Evolutionary conservation across 2,888 invertebrate genomes (phyloP), one percentile per base, ranked within the genome.

Genomic region (Drosophila birchii): DNA sequence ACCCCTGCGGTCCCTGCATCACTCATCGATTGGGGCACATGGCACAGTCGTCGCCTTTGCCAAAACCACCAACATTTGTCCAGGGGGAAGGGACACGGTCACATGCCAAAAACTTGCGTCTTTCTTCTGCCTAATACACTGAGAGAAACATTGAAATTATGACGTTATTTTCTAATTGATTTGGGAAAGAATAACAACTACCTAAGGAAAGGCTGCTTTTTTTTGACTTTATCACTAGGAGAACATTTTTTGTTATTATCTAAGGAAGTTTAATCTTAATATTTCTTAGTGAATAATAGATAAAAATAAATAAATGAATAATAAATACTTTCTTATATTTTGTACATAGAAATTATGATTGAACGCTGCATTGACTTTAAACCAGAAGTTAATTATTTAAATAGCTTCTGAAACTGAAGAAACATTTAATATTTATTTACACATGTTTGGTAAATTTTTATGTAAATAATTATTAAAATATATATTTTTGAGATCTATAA

Each of bases 91-190:
- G 67, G 20, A 23, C 14, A 32, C 39, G 60, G 72, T 64, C 69
- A 68, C 64, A 64, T 64, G 64, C 51, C 68, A 36, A 64, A 63
- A 67, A 64, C 51, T 64, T 43, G 68, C 36, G 34, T 29, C 69
- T 60, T 59, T 41, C 41, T 60, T 41, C 11, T 36, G 64, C 36
- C 68, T 7, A 16, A 11, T 29, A n/a, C 64, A 67, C 51, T 68
- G 26, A 29, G 23, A 7, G 18, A 64, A 61, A 43, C 56, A 9
- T 9, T 2, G 12, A 5, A 14, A 3, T n/a, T 7, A n/a, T n/a
- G 39, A 39, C n/a, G 9, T 8, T n/a, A n/a, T n/a, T 8, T 0
- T n/a, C n/a, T n/a, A n/a, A 39, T 4, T 8, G 8, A n/a, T 0
- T 8, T 7, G 29, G 29, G 6, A 16, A n/a, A 39, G n/a, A n/a